These are phyloP conservation scores for Cyphomyrmex costatus DNA, from an alignment of 1,140 invertebrate species.

Conservation along the genomic window DNA sequence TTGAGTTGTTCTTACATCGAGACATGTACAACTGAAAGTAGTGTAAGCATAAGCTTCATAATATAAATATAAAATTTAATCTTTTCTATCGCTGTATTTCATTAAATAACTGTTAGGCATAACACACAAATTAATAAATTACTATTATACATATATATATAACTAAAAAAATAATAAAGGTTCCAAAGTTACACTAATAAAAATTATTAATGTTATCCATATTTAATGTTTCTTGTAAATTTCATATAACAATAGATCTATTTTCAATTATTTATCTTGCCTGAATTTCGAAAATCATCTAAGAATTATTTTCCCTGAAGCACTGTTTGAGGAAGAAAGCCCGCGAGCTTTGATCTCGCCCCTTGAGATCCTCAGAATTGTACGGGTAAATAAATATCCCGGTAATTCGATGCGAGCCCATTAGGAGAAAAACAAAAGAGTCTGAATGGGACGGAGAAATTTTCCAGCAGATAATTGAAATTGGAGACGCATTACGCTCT, in stretches of 20 bases:
- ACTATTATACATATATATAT: neutral
- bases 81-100: neutral
- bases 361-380: conserved; percentile 32
- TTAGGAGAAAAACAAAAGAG: conserved; percentile 73
- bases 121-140: neutral
- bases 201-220: neutral
- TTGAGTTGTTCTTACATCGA: conserved; percentile 7
- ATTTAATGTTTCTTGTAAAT: neutral
- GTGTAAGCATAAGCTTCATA: neutral
- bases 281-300: conserved; percentile 39
- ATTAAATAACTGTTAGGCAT: neutral
- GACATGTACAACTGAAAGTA: too few relatives aligned
- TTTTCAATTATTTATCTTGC: conserved; percentile 47
- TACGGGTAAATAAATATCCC: conserved; percentile 71
- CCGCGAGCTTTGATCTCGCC: conserved; percentile 66
- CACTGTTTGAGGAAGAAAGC: conserved; percentile 39
- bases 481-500: conserved; percentile 59
- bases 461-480: conserved; percentile 72
- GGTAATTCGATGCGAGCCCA: conserved; percentile 72
- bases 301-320: conserved; percentile 46
- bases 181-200: neutral
- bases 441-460: conserved; percentile 37
- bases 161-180: neutral
- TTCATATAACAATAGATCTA: neutral
- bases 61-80: conserved; percentile 4